Evolutionary conservation across 2,888 invertebrate genomes (phyloP), one percentile per base, ranked within the genome.

Genomic region (Bellardia pandia): DNA sequence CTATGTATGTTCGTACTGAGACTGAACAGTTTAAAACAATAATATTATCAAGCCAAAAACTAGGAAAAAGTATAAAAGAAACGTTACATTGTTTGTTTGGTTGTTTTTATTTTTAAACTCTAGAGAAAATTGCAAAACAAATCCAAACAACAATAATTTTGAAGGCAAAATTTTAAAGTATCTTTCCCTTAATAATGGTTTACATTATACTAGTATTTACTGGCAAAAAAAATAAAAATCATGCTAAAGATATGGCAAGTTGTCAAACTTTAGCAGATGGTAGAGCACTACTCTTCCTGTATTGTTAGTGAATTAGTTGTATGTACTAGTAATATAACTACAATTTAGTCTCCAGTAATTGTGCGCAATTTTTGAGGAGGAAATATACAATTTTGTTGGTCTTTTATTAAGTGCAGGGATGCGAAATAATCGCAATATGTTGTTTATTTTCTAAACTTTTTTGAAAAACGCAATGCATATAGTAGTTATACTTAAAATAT

Each of bases 171-270:
- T n/a, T 64, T 16, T 16, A 1, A 5, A 66, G 9, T 42, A 66
- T 42, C 42, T 42, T 16, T 16, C 2, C 45, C 11, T 66, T 42
- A 4, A 23, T 16, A 45, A 13, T 42, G 5, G 3, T 23, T 2
- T 16, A 23, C 11, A 42, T 66, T 66, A 66, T 42, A 16, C 1
- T 13, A 30, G 16, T 45, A 45, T 51, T 48, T 69, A 53, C 56
- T 71, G 11, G 13, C 13, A 69, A 48, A 48, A n/a, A 51, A 33
- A n/a, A 45, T 13, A 0, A 23, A 66, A n/a, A 51, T 45, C 13
- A 45, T 13, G 45, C 45, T 51, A 51, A 51, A 51, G 51, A 30
- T 48, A 68, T 68, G 68, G 13, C 68, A 68, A 48, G 14, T 48
- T 68, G 48, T 48, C 68, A 68, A 68, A 68, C 30, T 51, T 30